Percentiles rank a stretch among this genome's conserved stretches.
These are phyloP conservation scores for Podarcis muralis DNA, from an alignment of 2,113 vertebrate genomes.

Conservation along the genomic window DNA sequence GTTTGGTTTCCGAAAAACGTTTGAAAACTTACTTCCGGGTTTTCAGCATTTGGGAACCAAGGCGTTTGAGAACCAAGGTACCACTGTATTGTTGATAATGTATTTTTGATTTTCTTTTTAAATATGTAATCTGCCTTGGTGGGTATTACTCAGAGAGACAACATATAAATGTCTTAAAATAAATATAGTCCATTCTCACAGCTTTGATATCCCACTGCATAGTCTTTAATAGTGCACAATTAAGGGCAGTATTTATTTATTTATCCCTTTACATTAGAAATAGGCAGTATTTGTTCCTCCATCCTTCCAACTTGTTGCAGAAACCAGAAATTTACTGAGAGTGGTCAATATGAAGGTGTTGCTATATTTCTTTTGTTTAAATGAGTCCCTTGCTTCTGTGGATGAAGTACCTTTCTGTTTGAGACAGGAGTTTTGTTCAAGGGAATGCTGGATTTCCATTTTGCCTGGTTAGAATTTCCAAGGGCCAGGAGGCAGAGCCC, in stretches of 20 bases:
- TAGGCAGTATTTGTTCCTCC: not conserved
- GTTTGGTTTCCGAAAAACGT: too few species aligned
- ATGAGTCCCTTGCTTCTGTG: not conserved
- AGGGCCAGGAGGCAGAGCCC: not conserved
- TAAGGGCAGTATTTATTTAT: not conserved
- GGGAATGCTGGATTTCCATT: not conserved
- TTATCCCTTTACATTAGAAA: not conserved
- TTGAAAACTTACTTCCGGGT: too few species aligned
- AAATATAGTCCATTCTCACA: not conserved
- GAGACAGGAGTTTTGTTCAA: not conserved
- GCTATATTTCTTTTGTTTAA: not conserved
- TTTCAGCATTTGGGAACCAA: too few species aligned
- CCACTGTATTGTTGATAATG: too few species aligned
- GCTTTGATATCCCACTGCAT: not conserved
- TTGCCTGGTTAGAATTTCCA: not conserved
- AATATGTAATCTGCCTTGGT: too few species aligned
- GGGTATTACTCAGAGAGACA: too few species aligned
- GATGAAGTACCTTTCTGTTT: not conserved
- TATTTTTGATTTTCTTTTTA: too few species aligned
- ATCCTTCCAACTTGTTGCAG: not conserved
- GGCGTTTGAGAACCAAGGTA: too few species aligned
- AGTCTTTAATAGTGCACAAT: not conserved
- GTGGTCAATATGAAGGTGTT: not conserved
- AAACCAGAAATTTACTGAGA: not conserved
- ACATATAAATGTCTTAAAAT: too few species aligned